Evolutionary conservation across 1,140 invertebrate species (phyloP).

Genomic region (Gonatopus flavifemur): DNA sequence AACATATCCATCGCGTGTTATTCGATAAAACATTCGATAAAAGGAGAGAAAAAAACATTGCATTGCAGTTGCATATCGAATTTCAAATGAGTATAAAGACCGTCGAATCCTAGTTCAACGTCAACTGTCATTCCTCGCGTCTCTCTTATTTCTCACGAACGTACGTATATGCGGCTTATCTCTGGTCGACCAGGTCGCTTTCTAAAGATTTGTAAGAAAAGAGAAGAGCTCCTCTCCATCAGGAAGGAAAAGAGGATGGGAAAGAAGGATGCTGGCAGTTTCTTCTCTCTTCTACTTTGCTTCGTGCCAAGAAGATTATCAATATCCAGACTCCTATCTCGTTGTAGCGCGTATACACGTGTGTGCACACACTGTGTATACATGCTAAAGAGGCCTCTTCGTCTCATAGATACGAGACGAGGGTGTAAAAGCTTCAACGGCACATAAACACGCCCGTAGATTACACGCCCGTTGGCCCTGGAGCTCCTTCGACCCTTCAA

Average conservation of each 20-base stretch:
- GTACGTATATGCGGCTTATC: conserved; percentile 28
- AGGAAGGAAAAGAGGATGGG: conserved; percentile 8
- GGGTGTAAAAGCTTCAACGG: conserved; percentile 30
- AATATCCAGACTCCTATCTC: conserved; percentile 43
- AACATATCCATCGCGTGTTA: no score
- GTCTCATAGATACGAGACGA: no score
- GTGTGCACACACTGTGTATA: conserved; percentile 23
- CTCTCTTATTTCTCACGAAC: no score
- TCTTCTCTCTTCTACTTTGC: conserved; percentile 18
- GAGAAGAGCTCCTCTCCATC: no score
- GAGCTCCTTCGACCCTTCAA: conserved; percentile 1
- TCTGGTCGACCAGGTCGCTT: conserved; percentile 25
- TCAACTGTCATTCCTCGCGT: no score
- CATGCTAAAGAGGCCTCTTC: conserved; percentile 21
- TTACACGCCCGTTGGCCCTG: conserved; percentile 23
- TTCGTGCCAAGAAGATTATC: conserved; percentile 41
- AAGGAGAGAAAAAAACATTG: no score
- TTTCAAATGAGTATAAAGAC: no score
- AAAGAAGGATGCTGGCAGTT: neutral
- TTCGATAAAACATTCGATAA: no score
- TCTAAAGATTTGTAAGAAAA: conserved; percentile 23
- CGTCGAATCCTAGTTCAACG: no score
- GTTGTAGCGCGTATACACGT: conserved; percentile 14
- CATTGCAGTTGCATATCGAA: no score
- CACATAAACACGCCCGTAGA: conserved; percentile 30